Percentiles rank a stretch among this genome's conserved stretches.
Evolutionary conservation across 1,140 invertebrate species (phyloP).

Genomic region (Drosophila ogumai): DNA sequence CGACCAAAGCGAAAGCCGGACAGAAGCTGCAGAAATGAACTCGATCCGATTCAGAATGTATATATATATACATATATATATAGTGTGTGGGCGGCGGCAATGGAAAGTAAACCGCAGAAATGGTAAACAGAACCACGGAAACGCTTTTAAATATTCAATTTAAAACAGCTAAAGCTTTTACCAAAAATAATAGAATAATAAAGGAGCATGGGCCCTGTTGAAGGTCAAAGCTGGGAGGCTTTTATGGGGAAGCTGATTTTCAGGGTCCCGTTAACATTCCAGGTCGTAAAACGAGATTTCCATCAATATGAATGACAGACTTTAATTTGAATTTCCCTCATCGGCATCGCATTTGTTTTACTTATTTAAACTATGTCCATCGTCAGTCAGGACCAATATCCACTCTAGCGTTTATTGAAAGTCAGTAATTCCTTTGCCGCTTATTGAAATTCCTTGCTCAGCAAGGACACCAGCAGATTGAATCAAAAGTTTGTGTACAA

Average conservation of each 20-base stretch:
- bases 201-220: background rate
- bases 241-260: background rate
- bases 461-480: constrained; percentile 10
- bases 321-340: constrained; percentile 16
- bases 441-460: constrained; percentile 32
- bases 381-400: constrained; percentile 8
- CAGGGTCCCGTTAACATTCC: background rate
- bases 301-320: background rate
- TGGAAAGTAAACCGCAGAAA: constrained; percentile 22
- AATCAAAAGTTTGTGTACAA: constrained; percentile 17
- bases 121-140: constrained; percentile 21
- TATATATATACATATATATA: background rate
- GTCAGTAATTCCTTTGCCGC: constrained; percentile 9
- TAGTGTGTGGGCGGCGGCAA: background rate
- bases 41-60: constrained; percentile 36
- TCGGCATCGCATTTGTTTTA: constrained; percentile 13
- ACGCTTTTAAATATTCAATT: constrained; percentile 48
- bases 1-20: constrained; percentile 26
- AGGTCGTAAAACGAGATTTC: background rate
- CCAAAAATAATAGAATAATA: constrained; percentile 41
- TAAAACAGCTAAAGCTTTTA: constrained; percentile 35
- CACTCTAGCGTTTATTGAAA: background rate
- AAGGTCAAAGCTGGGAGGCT: constrained; percentile 9
- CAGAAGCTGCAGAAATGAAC: constrained; percentile 32
- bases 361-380: constrained; percentile 18